Conservation (phyloP, 2,888 invertebrate species). For the Pseudeuparius sepicola region DNA sequence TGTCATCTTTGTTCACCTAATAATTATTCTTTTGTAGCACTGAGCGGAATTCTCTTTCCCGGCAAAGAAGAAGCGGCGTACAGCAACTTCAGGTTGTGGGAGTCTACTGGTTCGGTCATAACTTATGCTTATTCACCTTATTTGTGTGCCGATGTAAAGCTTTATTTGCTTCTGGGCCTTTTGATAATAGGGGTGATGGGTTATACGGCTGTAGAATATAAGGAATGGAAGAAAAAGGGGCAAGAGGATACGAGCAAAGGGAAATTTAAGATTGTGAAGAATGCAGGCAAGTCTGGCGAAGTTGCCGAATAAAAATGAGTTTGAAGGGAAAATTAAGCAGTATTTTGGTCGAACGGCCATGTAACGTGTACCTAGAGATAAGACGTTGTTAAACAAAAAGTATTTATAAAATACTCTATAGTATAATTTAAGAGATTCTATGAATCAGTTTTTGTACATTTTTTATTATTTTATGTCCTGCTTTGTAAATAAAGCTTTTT, state of each 20-base stretch:
- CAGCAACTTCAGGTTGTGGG: conserved; percentile 89
- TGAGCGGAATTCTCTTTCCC: conserved; percentile 79
- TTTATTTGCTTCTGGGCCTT: conserved; percentile 57
- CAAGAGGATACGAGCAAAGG: conserved; percentile 33
- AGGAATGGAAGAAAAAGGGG: conserved; percentile 38
- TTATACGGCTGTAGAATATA: conserved; percentile 57
- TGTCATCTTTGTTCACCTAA: too few relatives aligned
- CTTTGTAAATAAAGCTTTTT: too few relatives aligned
- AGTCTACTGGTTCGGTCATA: conserved; percentile 80
- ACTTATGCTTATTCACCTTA: conserved; percentile 73
- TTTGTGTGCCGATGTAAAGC: conserved; percentile 62
- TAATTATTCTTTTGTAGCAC: conserved; percentile 44
- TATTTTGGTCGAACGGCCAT: too few relatives aligned
- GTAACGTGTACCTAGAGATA: too few relatives aligned
- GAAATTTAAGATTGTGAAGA: conserved; percentile 38
- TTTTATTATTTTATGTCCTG: too few relatives aligned
- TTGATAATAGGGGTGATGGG: conserved; percentile 64
- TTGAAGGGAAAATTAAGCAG: too few relatives aligned
- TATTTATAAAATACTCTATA: too few relatives aligned
- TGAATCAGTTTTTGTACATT: too few relatives aligned
- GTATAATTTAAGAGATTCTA: too few relatives aligned
- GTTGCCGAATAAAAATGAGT: conserved; percentile 30
- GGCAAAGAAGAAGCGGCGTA: conserved; percentile 82
- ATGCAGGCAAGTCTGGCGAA: conserved; percentile 34
- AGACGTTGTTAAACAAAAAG: too few relatives aligned